Evolutionary conservation across 2,113 vertebrate species (phyloP).

Genomic region (Loxodonta africana): DNA sequence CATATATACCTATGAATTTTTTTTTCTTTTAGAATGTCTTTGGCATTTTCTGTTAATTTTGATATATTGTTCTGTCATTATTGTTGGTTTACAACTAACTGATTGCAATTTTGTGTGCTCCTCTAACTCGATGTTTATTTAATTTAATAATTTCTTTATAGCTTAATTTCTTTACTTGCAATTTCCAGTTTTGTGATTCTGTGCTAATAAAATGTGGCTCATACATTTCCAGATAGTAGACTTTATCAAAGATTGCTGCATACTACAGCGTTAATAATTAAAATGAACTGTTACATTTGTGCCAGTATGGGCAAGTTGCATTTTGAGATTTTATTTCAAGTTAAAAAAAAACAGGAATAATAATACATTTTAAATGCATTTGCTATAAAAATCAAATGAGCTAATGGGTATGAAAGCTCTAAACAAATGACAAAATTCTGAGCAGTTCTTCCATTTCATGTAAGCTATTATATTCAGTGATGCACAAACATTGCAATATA

Average conservation of each 20-base stretch:
- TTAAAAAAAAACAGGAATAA: neutral
- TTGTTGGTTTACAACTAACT: neutral
- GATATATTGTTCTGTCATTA: neutral
- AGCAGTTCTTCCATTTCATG: neutral
- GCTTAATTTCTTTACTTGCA: neutral
- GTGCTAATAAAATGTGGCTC: neutral
- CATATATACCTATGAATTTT: neutral
- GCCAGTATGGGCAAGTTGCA: neutral
- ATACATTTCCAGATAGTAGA: neutral
- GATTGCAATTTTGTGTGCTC: neutral
- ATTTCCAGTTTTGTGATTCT: neutral
- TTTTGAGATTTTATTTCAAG: neutral
- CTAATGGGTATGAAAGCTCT: neutral
- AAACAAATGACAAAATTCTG: neutral
- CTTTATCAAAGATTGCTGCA: neutral
- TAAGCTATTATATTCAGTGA: neutral
- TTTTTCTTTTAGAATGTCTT: neutral
- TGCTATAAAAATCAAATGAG: neutral
- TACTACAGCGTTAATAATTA: neutral
- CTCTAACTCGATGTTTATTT: neutral
- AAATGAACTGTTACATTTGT: neutral
- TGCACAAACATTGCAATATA: neutral
- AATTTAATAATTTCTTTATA: neutral
- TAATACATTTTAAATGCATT: neutral
- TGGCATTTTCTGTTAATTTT: neutral